Evolutionary conservation across 2,888 invertebrate species (phyloP), one percentile per base, ranked within the genome.

Genomic region (Amorpha juglandis): DNA sequence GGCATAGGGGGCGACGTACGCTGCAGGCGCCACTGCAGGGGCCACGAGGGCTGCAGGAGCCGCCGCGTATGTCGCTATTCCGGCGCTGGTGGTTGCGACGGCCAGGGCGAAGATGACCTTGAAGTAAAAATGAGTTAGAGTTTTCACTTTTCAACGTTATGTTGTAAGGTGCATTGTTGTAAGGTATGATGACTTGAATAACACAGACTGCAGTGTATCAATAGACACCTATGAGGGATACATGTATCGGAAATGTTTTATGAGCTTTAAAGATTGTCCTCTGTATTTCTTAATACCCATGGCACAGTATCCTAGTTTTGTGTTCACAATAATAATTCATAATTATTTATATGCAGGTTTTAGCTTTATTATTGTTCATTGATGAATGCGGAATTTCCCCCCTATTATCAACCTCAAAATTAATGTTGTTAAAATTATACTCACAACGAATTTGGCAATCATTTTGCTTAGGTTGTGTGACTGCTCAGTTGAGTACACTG

Each of bases 1-100:
- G 64, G 97, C 96, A 75, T 96, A 96, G 3, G 97, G 96, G 0
- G 96, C 95, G 4, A 96, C 94, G 64, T 95, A 94, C 4, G 95
- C 95, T 65, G 83, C 91, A n/a, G 87, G 89, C 51, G 96, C 96
- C 65, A 96, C 95, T 65, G 77, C 87, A 42, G 95, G 95, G 68
- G 82, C 90, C 64, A 86, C 89, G 68, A 96, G 95, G 62, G 96
- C 96, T 69, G 81, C 91, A 55, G 87, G 89, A 0, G 89, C 87
- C 19, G 86, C 87, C 19, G 86, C 90, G 6, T 88, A 76, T 14
- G 92, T 87, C 3, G 87, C 66, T 3, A 87, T 78, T 63, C 89
- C 81, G 63, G 93, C 94, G 68, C 82, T 88, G 58, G 82, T 81
- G 47, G 84, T 73, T 70, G 87, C 86, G 42, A 91, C 76, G 72